Evolutionary conservation across 1,140 invertebrate species (phyloP).

Genomic region (Atopsyche davidsoni): DNA sequence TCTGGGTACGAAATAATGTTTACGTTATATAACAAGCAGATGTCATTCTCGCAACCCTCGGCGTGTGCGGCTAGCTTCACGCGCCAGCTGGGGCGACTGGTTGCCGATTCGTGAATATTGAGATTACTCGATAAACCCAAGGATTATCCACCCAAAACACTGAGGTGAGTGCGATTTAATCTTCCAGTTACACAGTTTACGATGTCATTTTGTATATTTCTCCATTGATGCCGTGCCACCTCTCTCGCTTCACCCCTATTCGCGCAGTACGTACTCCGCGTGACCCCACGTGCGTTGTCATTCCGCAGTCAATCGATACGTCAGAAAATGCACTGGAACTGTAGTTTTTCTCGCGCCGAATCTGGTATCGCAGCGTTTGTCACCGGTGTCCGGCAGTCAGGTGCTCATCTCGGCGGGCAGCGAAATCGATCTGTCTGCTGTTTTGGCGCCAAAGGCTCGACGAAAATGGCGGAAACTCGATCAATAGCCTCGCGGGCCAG

Average conservation of each 20-base stretch:
- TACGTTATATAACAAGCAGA: background rate
- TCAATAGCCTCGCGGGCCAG: conserved; percentile 13
- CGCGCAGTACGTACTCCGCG: background rate
- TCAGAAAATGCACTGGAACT: background rate
- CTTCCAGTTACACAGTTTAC: conserved; percentile 3
- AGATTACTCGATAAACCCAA: conserved; percentile 26
- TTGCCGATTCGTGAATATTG: conserved; percentile 21
- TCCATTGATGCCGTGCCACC: background rate
- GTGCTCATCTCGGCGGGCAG: too few species aligned
- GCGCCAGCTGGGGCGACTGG: conserved; percentile 18
- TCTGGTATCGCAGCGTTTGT: too few species aligned
- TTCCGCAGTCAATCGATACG: background rate
- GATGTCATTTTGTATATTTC: background rate
- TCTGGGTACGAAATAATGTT: background rate
- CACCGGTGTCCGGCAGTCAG: too few species aligned
- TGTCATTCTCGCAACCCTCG: conserved; percentile 12
- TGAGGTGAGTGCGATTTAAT: conserved; percentile 19
- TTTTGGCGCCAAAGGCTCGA: conserved; percentile 23
- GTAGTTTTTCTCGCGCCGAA: too few species aligned
- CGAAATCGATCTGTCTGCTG: conserved; percentile 16
- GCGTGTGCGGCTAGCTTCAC: conserved; percentile 15
- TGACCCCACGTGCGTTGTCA: conserved; percentile 17
- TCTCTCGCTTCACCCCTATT: conserved; percentile 13
- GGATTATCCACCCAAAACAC: conserved; percentile 1
- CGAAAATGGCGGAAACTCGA: conserved; percentile 22